Evolutionary conservation across 92 coral and sea anemone genomes (phyloP), one percentile per base, ranked within the genome.

Genomic region (Epizoanthus ramosus): DNA sequence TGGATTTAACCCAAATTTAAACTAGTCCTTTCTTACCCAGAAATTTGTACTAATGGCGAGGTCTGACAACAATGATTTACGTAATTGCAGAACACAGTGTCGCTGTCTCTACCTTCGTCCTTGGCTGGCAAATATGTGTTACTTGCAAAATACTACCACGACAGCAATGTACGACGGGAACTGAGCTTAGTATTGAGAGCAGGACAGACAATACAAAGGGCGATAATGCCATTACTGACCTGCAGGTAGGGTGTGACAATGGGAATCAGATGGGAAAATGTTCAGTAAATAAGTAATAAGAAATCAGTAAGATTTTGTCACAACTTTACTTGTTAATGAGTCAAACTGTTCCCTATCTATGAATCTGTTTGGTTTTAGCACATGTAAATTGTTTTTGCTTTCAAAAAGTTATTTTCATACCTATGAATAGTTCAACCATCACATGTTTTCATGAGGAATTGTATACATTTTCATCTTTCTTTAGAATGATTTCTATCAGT

Each of bases 121-220:
- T 21, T 85, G 50, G 75, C 28, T 37, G 89, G 89, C 41, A 64
- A 74, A 73, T 89, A 80, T 67, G 92, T 85, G 24, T 60, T 89
- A 56, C 19, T 80, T 16, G 92, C 84, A 1, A 86, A 88, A 72
- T 93, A 91, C 72, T 89, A 79, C 86, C 90, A 91, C 84, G 65
- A 85, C 58, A 68, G 83, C 50, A 80, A 67, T 50, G 68, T 52
- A 50, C 70, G 80, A 41, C 93, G 94, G 35, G 54, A 63, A 17
- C 73, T 88, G n/a, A 79, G 41, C 39, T 61, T 93, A 80, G 64
- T 63, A 45, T 74, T 92, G 64, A 83, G 68, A 31, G 66, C 91
- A n/a, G 88, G 87, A 31, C 74, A 72, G 41, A 73, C 84, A 1
- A 60, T 53, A 50, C 68, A 83, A 33, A 69, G 52, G 47, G 92